These are phyloP conservation scores for Otolemur crassicaudatus DNA, from an alignment of 2,797 vertebrate genomes.

Conservation along the genomic window DNA sequence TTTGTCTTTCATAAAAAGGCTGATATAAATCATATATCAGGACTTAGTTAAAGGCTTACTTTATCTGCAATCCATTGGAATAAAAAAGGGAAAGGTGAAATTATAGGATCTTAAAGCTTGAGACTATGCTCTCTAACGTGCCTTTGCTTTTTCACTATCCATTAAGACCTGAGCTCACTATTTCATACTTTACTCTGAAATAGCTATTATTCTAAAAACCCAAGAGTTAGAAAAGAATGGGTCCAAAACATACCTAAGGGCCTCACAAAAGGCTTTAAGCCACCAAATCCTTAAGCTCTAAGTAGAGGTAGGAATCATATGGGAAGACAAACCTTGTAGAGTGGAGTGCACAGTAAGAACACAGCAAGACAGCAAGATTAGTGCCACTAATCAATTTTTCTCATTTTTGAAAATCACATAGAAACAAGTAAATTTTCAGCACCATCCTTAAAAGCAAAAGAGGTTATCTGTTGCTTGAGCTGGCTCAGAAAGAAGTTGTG, in stretches of 20 bases:
- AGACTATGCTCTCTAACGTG: not conserved
- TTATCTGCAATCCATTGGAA: not conserved
- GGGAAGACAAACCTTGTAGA: not conserved
- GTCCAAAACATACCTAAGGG: not conserved
- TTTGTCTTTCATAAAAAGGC: constrained; percentile 4
- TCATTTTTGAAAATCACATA: not conserved
- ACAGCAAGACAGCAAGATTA: not conserved
- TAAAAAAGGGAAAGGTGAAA: not conserved
- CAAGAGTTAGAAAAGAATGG: not conserved
- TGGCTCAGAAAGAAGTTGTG: not conserved
- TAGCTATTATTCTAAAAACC: constrained; percentile 1
- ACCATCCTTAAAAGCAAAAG: constrained; percentile 6
- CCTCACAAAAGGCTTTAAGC: not conserved
- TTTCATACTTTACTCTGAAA: not conserved
- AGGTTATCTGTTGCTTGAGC: not conserved
- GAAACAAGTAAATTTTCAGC: constrained; percentile 25
- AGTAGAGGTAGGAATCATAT: not conserved
- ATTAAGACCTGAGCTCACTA: not conserved
- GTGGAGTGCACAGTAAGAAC: not conserved
- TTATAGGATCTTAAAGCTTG: not conserved
- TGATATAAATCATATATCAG: not conserved
- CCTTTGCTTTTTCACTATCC: not conserved
- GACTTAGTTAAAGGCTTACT: not conserved
- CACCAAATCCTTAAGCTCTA: not conserved
- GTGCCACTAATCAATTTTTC: not conserved